phyloP scores from a whole-genome alignment of 1,140 invertebrate species.

The Caerostris extrusa region DNA sequence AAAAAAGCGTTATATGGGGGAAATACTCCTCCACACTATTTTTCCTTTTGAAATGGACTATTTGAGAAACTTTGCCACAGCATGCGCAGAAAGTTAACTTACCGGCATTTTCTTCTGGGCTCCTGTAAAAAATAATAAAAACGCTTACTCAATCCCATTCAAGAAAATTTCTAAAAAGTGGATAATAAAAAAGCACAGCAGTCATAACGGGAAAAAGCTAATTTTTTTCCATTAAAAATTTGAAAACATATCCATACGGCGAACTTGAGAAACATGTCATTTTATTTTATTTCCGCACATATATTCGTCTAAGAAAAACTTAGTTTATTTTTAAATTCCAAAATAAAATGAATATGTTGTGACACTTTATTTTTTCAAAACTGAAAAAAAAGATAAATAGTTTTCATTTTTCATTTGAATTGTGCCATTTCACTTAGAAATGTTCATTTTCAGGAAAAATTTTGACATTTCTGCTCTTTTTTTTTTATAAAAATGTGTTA shows the following conservation, averaged over 20 bases:
- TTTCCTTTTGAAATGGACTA: slow-evolving; percentile 45
- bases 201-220: neutral
- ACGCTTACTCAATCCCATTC: slow-evolving; percentile 21
- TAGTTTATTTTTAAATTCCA: neutral
- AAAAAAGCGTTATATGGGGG: neutral
- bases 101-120: slow-evolving; percentile 25
- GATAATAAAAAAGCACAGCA: neutral
- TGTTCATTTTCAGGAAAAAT: too few species aligned
- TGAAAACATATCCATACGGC: neutral
- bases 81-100: slow-evolving; percentile 29
- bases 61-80: slow-evolving; percentile 44
- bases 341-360: neutral
- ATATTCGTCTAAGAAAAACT: slow-evolving; percentile 10
- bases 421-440: too few species aligned
- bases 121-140: neutral
- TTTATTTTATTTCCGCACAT: slow-evolving; percentile 11
- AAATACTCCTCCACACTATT: slow-evolving; percentile 2
- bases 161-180: slow-evolving; percentile 1
- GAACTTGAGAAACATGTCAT: neutral
- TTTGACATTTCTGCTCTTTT: too few species aligned
- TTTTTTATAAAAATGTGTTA: too few species aligned
- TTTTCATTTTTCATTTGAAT: too few species aligned
- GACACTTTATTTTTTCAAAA: neutral
- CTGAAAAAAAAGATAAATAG: neutral
- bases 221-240: neutral